Base-by-base conservation (phyloP, 2,797 vertebrate genomes). In the Lacerta agilis region DNA sequence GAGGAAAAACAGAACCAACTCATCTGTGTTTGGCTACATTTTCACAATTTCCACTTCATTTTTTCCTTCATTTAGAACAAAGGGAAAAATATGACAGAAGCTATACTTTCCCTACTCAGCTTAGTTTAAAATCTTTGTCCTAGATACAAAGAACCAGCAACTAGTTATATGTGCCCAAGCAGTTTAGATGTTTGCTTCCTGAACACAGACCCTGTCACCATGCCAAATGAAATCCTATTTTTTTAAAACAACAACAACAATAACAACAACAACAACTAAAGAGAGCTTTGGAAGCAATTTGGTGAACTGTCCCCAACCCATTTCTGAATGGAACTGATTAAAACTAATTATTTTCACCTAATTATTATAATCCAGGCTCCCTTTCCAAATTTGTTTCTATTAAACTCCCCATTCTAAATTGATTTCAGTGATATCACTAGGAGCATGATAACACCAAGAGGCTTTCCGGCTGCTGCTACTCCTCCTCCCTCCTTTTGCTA, bases 1-100 rank as follows among this genome's bases (percentile, higher is more conserved):
- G 41, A 33, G 15, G 3, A 90, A 27, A 9, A 84, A 85, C 49
- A 43, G 58, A 33, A 93, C 25, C 81, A 92, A 80, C 29, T 58
- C 81, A 77, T 29, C 45, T 87, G 9, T 75, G 7, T 82, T 91
- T 80, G 41, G 69, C 83, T 58, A 13, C 73, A 38, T 86, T 79
- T 92, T 79, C 20, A 69, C 18, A 23, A 76, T 87, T 92, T 75
- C 93, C 69, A 41, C 15, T 82, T n/a, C 15, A 13, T 83, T 71
- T 13, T 84, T 17, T 67, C 91, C 90, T 85, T n/a, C 8, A 82
- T 33, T 36, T 61, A 92, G 55, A 87, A 58, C 15, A 89, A 86
- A 88, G 58, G 18, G 6, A 41, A 77, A 33, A n/a, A 55, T 8
- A 91, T 72, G 0, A 5, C 67, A 6, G 0, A 64, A 78, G 8